A percentile compares a stretch with the other conserved stretches of the same genome.
Conservation (phyloP, 2,113 vertebrate species). For the Tychaedon coryphoeus region DNA sequence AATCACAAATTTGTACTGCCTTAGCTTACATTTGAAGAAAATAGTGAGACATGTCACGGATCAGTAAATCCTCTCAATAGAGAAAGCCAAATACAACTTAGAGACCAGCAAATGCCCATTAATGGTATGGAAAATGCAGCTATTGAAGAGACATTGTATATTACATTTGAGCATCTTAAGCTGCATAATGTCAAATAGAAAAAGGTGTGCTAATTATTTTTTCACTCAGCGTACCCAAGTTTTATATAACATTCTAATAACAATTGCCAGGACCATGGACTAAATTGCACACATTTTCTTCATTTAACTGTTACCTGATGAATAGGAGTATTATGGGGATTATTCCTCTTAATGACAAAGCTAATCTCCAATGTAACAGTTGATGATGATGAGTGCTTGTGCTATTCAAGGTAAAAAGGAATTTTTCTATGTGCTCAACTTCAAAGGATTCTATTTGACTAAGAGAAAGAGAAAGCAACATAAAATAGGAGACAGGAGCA, state of each 20-base stretch:
- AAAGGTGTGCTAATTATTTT: background rate
- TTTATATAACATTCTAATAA: background rate
- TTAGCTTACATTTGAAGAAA: background rate
- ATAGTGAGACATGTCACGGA: background rate
- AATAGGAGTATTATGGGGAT: slow-evolving; percentile 62
- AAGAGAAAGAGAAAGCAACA: background rate
- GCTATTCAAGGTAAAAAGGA: slow-evolving; percentile 54
- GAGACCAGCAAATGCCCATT: background rate
- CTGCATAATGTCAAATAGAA: background rate
- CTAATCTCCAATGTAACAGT: slow-evolving; percentile 66
- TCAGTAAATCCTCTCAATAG: background rate
- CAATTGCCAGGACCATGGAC: slow-evolving; percentile 6
- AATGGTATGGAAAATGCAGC: background rate
- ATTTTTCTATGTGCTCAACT: slow-evolving; percentile 21
- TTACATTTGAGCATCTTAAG: background rate
- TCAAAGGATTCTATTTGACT: slow-evolving; percentile 9
- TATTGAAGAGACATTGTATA: background rate
- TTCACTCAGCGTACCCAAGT: background rate
- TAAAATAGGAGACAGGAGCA: slow-evolving; percentile 2
- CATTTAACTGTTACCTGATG: slow-evolving; percentile 62
- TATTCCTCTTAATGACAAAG: slow-evolving; percentile 57
- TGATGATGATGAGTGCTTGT: slow-evolving; percentile 43
- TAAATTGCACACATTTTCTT: slow-evolving; percentile 46
- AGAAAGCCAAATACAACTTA: background rate
- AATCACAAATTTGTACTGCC: background rate